These are phyloP conservation scores for Trachelus stipa DNA, from an alignment of 2,888 invertebrate genomes.

Conservation along the genomic window DNA sequence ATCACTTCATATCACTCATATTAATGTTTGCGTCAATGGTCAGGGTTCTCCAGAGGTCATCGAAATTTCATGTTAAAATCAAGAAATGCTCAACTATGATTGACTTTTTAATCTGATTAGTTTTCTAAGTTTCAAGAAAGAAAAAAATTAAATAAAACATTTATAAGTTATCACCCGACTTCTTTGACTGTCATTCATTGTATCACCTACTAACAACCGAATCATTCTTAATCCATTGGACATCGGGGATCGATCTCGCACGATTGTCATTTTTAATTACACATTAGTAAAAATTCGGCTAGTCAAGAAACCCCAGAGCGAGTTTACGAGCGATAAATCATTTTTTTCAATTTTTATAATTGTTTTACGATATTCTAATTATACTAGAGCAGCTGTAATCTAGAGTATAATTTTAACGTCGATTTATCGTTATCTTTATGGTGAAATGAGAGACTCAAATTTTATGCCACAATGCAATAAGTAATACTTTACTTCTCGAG, in stretches of 20 bases:
- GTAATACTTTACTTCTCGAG: neutral
- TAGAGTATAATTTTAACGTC: neutral
- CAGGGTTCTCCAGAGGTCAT: slow-evolving; percentile 26
- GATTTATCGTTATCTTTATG: neutral
- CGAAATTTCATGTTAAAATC: slow-evolving; percentile 7
- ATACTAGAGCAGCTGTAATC: neutral
- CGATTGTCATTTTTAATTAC: neutral
- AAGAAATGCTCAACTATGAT: slow-evolving; percentile 2
- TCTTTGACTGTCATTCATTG: slow-evolving; percentile 3
- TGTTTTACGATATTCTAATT: neutral
- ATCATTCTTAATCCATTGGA: neutral
- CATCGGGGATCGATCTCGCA: neutral
- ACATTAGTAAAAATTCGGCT: neutral
- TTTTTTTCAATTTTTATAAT: neutral
- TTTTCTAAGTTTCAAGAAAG: slow-evolving; percentile 34
- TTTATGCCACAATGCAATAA: neutral
- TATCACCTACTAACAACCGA: slow-evolving; percentile 1
- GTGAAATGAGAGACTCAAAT: neutral
- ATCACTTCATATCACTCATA: slow-evolving; percentile 62
- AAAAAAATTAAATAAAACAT: slow-evolving; percentile 22
- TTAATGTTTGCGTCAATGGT: slow-evolving; percentile 62
- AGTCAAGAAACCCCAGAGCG: neutral
- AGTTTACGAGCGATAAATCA: neutral
- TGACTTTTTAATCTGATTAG: slow-evolving; percentile 24
- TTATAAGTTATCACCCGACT: slow-evolving; percentile 19